These are phyloP conservation scores for Melanophora roralis DNA, from an alignment of 2,888 invertebrate species.

Conservation along the genomic window DNA sequence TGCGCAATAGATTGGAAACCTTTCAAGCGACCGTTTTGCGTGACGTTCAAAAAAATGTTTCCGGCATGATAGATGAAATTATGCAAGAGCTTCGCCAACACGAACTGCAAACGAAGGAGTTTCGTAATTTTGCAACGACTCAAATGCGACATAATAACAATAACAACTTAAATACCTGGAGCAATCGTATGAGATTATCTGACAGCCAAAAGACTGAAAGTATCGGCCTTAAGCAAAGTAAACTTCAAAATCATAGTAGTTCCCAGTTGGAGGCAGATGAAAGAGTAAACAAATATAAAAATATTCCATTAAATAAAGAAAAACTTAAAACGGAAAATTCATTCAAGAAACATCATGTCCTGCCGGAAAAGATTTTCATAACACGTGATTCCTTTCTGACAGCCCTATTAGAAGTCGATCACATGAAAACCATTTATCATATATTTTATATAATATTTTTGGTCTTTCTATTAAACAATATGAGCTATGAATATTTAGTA, in stretches of 20 bases:
- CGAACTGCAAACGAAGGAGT: conserved; percentile 72
- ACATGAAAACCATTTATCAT: conserved; percentile 90
- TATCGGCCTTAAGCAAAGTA: not conserved
- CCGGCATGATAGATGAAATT: conserved; percentile 72
- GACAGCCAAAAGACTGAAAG: not conserved
- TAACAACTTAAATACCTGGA: conserved; percentile 64
- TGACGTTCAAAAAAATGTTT: conserved; percentile 73
- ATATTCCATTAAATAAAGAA: not conserved
- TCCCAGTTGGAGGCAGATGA: too few relatives aligned
- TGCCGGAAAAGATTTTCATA: conserved; percentile 83
- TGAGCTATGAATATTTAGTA: conserved; percentile 83
- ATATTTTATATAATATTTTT: conserved; percentile 88
- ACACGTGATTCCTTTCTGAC: conserved; percentile 88
- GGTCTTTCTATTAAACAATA: conserved; percentile 84
- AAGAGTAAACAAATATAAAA: too few relatives aligned
- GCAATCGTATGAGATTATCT: conserved; percentile 62
- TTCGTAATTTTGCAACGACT: conserved; percentile 68
- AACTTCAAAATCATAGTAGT: too few relatives aligned
- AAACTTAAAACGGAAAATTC: not conserved
- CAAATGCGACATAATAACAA: conserved; percentile 10
- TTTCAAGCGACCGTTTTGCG: conserved; percentile 69
- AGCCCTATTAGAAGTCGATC: conserved; percentile 85
- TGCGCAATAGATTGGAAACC: conserved; percentile 68
- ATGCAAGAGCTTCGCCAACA: conserved; percentile 72
- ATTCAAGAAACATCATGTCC: conserved; percentile 64